phyloP scores from a whole-genome alignment of 2,113 vertebrate species.

The Sylvia atricapilla region DNA sequence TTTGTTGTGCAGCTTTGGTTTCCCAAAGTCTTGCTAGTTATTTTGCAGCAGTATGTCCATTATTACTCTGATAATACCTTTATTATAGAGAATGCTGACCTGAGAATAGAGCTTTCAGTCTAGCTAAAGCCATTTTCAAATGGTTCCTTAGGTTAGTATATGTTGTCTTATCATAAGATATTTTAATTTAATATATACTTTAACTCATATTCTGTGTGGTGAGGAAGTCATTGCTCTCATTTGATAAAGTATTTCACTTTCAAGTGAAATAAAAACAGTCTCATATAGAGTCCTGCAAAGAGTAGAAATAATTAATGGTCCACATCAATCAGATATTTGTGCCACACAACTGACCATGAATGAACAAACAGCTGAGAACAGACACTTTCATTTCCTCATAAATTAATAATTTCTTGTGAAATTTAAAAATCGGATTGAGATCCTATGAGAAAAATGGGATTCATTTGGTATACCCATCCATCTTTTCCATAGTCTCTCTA shows the following conservation, averaged over 20 bases:
- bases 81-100: not conserved
- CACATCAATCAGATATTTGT: not conserved
- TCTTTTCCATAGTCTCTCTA: not conserved
- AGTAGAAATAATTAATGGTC: not conserved
- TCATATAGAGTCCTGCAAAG: not conserved
- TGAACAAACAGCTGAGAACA: not conserved
- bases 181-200: not conserved
- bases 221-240: not conserved
- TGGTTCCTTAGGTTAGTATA: not conserved
- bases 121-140: not conserved
- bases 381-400: not conserved
- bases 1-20: not conserved
- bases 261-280: not conserved
- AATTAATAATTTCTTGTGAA: not conserved
- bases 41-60: not conserved
- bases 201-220: not conserved
- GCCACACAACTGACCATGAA: accelerated
- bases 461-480: not conserved
- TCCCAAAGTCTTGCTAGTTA: not conserved
- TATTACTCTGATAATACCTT: not conserved
- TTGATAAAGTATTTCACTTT: not conserved
- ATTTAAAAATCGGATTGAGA: not conserved
- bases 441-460: not conserved
- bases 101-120: not conserved
- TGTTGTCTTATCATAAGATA: not conserved